Evolutionary conservation across 2,113 vertebrate genomes (phyloP).

Genomic region (Crotalus viridis): DNA sequence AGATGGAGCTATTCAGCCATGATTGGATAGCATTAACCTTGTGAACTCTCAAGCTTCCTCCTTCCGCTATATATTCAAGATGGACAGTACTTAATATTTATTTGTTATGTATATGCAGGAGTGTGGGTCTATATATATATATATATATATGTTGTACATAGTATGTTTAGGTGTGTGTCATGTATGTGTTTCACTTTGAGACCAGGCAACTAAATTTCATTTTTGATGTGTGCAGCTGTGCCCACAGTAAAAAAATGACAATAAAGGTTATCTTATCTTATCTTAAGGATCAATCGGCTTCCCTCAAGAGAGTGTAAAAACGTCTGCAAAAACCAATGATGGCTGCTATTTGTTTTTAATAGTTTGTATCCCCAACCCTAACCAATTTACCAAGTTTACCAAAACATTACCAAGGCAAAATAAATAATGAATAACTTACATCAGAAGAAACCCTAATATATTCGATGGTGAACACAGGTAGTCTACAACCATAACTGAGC

Average conservation of each 20-base stretch:
- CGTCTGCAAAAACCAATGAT: slow-evolving; percentile 4
- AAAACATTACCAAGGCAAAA: neutral
- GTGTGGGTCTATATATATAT: too few relatives aligned
- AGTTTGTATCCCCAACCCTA: neutral
- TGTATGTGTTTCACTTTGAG: too few relatives aligned
- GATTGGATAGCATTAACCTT: neutral
- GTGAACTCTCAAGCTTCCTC: too few relatives aligned
- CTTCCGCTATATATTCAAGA: too few relatives aligned
- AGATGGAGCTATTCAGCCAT: neutral
- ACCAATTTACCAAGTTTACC: neutral
- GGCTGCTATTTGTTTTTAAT: neutral
- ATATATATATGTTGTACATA: too few relatives aligned
- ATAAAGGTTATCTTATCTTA: too few relatives aligned
- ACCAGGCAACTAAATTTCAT: too few relatives aligned
- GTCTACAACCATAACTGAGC: neutral
- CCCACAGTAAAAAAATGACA: too few relatives aligned
- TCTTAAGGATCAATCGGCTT: neutral
- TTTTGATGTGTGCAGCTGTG: too few relatives aligned
- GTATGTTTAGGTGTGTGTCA: too few relatives aligned
- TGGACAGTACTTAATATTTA: too few relatives aligned
- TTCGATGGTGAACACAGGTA: neutral
- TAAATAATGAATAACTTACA: neutral
- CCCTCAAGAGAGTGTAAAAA: neutral
- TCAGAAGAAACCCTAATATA: neutral
- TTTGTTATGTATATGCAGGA: too few relatives aligned